Evolutionary conservation across 2,888 invertebrate genomes (phyloP), one percentile per base, ranked within the genome.

Genomic region (Meghimatium bilineatum): DNA sequence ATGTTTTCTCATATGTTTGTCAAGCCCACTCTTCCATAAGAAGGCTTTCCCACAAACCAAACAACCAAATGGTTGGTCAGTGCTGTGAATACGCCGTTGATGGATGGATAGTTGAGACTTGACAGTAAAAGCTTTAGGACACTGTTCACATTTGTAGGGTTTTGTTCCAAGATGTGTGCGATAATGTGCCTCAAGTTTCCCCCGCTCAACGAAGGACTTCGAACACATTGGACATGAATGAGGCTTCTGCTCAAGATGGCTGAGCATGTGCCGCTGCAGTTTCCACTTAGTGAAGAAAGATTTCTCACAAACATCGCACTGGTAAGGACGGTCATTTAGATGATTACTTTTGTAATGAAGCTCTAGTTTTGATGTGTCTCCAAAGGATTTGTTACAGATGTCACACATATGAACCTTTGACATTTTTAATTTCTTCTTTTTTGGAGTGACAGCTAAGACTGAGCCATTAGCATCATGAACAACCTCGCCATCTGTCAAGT

Each of bases 271-370:
- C 34, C 84, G 80, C 67, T 86, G 86, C 10, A 86, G 86, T 75
- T 86, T 84, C 78, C 84, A 84, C 80, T 86, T 86, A 10, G 84
- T 79, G 80, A 86, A 84, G 80, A 86, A 86, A 56, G 82, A 82
- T 69, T 86, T 86, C 52, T 82, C 72, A 44, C 86, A 86, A 17
- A 84, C 56, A n/a, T 86, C 86, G n/a, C 86, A 86, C 75, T 86
- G 84, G 76, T 78, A 86, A 0, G 84, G 82, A n/a, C 84, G 81
- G 76, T 79, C 84, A 23, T 84, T 63, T 17, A 82, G 69, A 60
- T 86, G 86, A 63, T 82, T 84, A 49, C 78, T 79, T 74, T 84
- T 86, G 82, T 86, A 82, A 80, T 86, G 84, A 12, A 84, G 75
- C 34, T 80, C 84, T 38, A 84, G 44, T 60, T 84, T 84, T 69